Percentiles rank a stretch among this genome's conserved stretches.
Conservation (phyloP, 2,888 invertebrate species). For the Drosophila rellima region DNA sequence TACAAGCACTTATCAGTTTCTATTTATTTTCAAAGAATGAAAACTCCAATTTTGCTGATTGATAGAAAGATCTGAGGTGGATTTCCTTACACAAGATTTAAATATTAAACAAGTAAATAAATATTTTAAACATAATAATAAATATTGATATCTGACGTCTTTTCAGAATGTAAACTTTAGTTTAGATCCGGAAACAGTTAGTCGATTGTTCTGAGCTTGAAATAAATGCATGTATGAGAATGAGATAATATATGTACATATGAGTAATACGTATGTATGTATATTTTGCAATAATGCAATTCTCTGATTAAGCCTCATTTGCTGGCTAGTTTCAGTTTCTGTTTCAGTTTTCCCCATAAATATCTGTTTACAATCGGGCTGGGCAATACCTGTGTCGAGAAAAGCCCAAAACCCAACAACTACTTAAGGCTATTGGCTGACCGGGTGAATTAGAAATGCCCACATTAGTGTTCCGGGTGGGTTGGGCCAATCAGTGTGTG, state of each 20-base stretch:
- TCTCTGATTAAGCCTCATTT: conserved; percentile 3
- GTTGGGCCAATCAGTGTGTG: background rate
- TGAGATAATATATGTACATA: background rate
- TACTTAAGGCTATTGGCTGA: conserved; percentile 64
- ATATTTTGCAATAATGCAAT: conserved; percentile 11
- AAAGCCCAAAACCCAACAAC: conserved; percentile 50
- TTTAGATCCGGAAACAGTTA: background rate
- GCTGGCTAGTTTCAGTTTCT: conserved; percentile 12
- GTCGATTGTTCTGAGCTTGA: background rate
- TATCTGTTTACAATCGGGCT: background rate
- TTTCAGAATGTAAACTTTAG: background rate
- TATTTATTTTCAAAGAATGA: too few species aligned
- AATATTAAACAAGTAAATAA: too few species aligned
- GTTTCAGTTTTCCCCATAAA: conserved; percentile 15
- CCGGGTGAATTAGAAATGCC: conserved; percentile 58
- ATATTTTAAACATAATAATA: too few species aligned
- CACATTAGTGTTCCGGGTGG: conserved; percentile 44
- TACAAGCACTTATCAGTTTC: too few species aligned
- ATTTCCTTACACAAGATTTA: too few species aligned
- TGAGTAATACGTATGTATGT: background rate
- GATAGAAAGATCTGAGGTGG: too few species aligned
- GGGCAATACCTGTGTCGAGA: conserved; percentile 42
- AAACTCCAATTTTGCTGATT: too few species aligned
- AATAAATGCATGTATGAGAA: background rate
- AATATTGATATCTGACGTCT: background rate